Evolutionary conservation across 2,113 vertebrate genomes (phyloP), one percentile per base, ranked within the genome.

Genomic region (Leptobrachium ailaonicum): DNA sequence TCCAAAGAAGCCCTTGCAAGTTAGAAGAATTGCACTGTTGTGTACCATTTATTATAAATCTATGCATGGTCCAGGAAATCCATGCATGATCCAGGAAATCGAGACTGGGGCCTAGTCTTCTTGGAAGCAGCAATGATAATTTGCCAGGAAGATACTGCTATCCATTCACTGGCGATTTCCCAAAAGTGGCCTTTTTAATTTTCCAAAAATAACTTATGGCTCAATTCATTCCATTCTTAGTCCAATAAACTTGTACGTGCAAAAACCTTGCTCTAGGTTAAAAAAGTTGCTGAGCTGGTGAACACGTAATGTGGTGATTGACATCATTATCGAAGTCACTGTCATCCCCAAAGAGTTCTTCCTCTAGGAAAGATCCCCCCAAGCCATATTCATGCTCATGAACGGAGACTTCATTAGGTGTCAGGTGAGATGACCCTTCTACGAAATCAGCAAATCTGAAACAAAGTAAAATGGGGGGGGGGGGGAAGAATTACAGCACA

Each of bases 401-500:
- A 53, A 94, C 86, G 0, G 93, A 96, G 70, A 92, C 91, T 83
- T 99, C 98, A 0, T 87, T 90, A 7, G 92, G 83, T 75, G 93
- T 92, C 80, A 99, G 82, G 11, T 99, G 98, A 8, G 86, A 92
- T 11, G 94, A 94, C 0, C 97, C 98, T 82, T 95, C 93, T 3
- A 98, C 84, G 58, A 99, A 99, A 62, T 98, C 96, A 40, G 97
- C 98, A 89, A 99, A 99, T 90, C 98, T 99, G 87, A 54, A 8
- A 73, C 72, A 53, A 75, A 43, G 68, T 32, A 32, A 32, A 32
- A 32, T 32, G 20, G 20, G 20, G 20, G 20, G 20, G 20, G 20
- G 20, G 20, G 20, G 20, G 20, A 1, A 64, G 66, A 6, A n/a
- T 40, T 50, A 70, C 63, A 73, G 20, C 20, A 32, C 20, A 32